Evolutionary conservation across 2,113 vertebrate genomes (phyloP), one percentile per base, ranked within the genome.

Genomic region (Actinemys pallida): DNA sequence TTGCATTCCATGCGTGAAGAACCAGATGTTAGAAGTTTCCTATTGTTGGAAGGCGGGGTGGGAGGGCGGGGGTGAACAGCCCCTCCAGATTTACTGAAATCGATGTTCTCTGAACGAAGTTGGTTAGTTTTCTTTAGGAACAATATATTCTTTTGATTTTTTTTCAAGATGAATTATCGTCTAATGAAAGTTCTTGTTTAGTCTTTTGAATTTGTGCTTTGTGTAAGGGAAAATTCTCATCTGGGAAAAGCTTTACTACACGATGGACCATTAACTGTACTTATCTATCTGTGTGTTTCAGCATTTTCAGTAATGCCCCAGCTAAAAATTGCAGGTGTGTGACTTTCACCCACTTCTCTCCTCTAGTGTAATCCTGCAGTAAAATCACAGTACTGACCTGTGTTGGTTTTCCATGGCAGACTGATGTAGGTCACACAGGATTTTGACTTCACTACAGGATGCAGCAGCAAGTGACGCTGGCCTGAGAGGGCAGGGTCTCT

Each of bases 21-120:
- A 98, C 98, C 99, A 99, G 99, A 99, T 99, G 99, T 99, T 99
- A 98, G 98, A 99, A 99, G 99, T 99, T 99, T 99, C 99, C 99
- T 99, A 98, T 99, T 97, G 45, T 93, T 82, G 96, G 92, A 94
- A 90, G 94, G 94, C 91, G 98, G 98, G 95, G n/a, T 69, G 35
- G 17, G n/a, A 39, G 65, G 17, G 65, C 5, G 62, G 75, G 98
- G 97, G 96, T 94, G 19, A 59, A 93, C 97, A 96, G 98, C 98
- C 98, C 98, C 97, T 98, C 97, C 94, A 90, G 98, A 98, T 99
- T 99, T 98, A 98, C 98, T 98, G 98, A 98, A 98, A 99, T 99
- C 99, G 90, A 99, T 99, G 98, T 97, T 98, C 94, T 96, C 98
- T 99, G 97, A 98, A 96, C 98, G 97, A 98, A 97, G 90, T 97